phyloP scores from a whole-genome alignment of 2,797 vertebrate genomes.

The Silurus aristotelis region DNA sequence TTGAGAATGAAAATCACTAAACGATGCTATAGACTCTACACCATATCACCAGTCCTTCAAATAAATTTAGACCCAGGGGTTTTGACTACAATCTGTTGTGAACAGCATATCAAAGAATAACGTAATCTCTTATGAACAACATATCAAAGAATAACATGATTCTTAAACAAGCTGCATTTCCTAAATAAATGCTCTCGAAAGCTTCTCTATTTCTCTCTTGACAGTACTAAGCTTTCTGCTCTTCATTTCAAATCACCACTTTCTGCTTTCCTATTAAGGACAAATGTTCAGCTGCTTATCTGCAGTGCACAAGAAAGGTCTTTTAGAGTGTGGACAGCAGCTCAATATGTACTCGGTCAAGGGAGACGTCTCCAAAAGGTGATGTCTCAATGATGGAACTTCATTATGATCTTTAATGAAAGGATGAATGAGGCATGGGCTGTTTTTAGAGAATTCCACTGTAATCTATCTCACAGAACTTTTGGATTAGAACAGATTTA shows the following conservation, averaged over 20 bases:
- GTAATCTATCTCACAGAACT: slow-evolving; percentile 3
- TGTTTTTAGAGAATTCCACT: slow-evolving; percentile 35
- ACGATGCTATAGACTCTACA: background rate
- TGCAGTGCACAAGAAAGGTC: slow-evolving; percentile 20
- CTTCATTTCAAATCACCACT: slow-evolving; percentile 29
- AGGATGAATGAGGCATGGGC: slow-evolving; percentile 37
- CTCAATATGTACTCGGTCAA: slow-evolving; percentile 20
- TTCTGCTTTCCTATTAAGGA: slow-evolving; percentile 31
- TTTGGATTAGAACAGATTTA: slow-evolving; percentile 31
- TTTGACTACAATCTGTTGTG: background rate
- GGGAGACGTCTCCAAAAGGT: slow-evolving; percentile 25
- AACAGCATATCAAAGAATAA: too few species aligned
- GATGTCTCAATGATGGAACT: slow-evolving; percentile 33
- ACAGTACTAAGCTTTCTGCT: slow-evolving; percentile 28
- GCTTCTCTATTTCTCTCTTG: slow-evolving; percentile 4
- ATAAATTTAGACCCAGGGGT: background rate
- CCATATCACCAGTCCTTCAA: background rate
- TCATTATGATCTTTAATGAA: slow-evolving; percentile 13
- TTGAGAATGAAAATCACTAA: background rate
- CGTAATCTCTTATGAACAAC: background rate
- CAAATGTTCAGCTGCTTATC: slow-evolving; percentile 45
- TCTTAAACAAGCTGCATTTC: background rate
- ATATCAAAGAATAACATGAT: background rate
- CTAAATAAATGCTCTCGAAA: background rate
- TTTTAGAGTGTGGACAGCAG: slow-evolving; percentile 27